Evolutionary conservation across 2,113 vertebrate genomes (phyloP).

Genomic region (Porphyrio hochstetteri): DNA sequence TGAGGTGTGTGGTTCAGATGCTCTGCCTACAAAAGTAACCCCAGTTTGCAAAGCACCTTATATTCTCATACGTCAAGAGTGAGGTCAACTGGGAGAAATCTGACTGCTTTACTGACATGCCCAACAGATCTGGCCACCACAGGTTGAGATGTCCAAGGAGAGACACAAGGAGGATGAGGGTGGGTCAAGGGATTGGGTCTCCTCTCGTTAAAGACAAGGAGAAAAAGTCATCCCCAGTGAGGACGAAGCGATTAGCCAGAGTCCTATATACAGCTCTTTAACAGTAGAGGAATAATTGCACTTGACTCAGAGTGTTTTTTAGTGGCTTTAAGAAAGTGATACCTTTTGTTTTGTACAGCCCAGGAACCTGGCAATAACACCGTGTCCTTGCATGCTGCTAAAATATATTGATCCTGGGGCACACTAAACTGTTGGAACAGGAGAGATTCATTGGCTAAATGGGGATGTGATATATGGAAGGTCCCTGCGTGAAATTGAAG

Average conservation of each 20-base stretch:
- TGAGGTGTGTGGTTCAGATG: background rate
- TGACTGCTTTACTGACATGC: background rate
- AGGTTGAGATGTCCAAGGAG: background rate
- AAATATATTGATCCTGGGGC: conserved; percentile 59
- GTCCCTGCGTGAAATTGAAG: background rate
- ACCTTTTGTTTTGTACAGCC: conserved; percentile 29
- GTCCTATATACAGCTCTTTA: background rate
- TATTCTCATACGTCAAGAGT: background rate
- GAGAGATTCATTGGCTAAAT: conserved; percentile 43
- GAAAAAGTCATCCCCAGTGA: background rate
- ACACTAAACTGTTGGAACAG: conserved; percentile 9
- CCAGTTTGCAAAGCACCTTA: background rate
- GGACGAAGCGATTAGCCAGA: background rate
- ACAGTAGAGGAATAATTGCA: background rate
- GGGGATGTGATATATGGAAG: conserved; percentile 32
- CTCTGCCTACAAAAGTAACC: background rate
- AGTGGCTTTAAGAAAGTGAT: conserved; percentile 45
- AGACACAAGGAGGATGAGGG: background rate
- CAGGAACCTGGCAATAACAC: conserved; percentile 52
- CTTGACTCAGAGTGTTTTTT: background rate
- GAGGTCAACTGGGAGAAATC: background rate
- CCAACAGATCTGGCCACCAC: fast-evolving
- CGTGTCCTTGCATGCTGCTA: conserved; percentile 42
- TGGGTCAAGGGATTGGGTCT: background rate
- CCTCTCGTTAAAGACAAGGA: background rate